phyloP scores from a whole-genome alignment of 1,140 invertebrate genomes.

The Campoletis sonorensis region DNA sequence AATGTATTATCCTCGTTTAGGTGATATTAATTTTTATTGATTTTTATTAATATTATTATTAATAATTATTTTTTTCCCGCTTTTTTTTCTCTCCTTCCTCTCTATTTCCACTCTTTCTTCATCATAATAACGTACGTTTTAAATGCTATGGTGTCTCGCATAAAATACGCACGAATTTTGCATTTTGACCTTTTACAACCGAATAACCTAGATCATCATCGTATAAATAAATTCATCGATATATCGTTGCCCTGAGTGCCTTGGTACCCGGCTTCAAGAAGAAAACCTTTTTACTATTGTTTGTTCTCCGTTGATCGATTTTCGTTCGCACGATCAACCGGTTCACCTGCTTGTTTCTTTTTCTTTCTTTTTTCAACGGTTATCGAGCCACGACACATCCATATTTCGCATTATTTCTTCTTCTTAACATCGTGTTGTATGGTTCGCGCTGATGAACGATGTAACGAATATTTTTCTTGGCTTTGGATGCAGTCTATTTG shows the following conservation, averaged over 20 bases:
- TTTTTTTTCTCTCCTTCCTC: not conserved
- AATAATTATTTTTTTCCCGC: constrained; percentile 5
- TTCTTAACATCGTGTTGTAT: no score
- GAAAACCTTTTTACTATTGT: constrained; percentile 51
- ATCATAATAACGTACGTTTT: constrained; percentile 21
- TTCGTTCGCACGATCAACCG: no score
- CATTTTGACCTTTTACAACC: constrained; percentile 53
- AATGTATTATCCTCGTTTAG: constrained; percentile 47
- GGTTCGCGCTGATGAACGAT: no score
- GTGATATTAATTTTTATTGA: constrained; percentile 15
- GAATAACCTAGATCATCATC: constrained; percentile 61
- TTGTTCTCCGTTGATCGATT: not conserved
- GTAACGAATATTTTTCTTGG: no score
- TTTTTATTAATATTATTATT: constrained; percentile 43
- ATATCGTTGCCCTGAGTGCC: constrained; percentile 67
- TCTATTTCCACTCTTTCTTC: constrained; percentile 16
- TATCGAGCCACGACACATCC: not conserved
- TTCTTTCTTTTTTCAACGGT: no score
- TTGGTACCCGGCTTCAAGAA: constrained; percentile 63
- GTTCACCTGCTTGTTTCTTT: no score
- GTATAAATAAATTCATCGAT: constrained; percentile 66
- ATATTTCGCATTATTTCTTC: no score
- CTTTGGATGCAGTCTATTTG: no score
- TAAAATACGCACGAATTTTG: constrained; percentile 40
- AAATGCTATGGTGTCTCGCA: constrained; percentile 26